phyloP scores from a whole-genome alignment of 2,797 vertebrate genomes.

The Nyctalus aviator region DNA sequence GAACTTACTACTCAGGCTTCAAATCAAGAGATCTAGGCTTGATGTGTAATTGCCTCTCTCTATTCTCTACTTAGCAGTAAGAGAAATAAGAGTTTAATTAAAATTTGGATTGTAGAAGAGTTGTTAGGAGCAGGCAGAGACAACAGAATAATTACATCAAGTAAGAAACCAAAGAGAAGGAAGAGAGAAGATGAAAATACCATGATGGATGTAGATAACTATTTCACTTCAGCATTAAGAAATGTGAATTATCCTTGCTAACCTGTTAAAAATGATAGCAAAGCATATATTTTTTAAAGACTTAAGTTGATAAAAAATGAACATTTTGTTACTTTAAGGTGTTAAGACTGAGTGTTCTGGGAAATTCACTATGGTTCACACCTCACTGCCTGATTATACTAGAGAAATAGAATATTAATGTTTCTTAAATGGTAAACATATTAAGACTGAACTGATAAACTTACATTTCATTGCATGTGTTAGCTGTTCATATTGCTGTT shows the following conservation, averaged over 20 bases:
- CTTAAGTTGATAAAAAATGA: conserved; percentile 52
- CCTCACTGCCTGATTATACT: not conserved
- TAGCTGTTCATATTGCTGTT: conserved; percentile 91
- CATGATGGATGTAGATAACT: not conserved
- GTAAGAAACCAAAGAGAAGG: conserved; percentile 6
- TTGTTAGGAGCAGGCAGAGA: not conserved
- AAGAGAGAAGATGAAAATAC: not conserved
- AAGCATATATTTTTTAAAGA: conserved; percentile 36
- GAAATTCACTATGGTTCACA: conserved; percentile 29
- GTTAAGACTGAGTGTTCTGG: not conserved
- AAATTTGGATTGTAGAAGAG: not conserved
- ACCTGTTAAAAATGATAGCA: conserved; percentile 6
- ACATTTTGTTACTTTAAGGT: conserved; percentile 35
- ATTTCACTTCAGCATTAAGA: conserved; percentile 17
- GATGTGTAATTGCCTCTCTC: not conserved
- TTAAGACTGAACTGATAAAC: conserved; percentile 69
- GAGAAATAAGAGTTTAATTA: conserved; percentile 26
- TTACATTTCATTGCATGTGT: conserved; percentile 93
- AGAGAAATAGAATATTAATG: not conserved
- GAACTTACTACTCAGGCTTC: not conserved
- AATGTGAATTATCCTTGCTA: conserved; percentile 10
- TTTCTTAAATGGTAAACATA: not conserved
- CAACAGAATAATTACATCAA: not conserved
- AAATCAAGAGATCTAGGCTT: conserved; percentile 3
- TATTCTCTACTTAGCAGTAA: not conserved